Percentiles rank a stretch among this genome's conserved stretches.
Conservation (phyloP, 2,797 vertebrate species). For the Echiichthys vipera region DNA sequence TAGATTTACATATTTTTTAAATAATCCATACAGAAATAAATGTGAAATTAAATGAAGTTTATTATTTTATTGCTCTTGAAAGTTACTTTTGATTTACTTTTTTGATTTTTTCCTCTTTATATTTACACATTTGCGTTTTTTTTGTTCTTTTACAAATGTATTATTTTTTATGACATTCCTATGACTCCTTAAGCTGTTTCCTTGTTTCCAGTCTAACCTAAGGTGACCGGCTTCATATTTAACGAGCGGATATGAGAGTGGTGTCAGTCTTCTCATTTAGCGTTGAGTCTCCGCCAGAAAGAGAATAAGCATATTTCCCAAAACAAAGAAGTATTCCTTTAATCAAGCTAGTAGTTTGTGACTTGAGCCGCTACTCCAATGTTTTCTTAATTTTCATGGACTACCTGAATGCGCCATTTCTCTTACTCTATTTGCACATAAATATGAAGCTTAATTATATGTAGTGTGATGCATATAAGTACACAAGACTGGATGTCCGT, state of each 20-base stretch:
- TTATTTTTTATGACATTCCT: too few relatives aligned
- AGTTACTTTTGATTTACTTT: too few relatives aligned
- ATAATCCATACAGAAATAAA: too few relatives aligned
- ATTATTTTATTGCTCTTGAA: too few relatives aligned
- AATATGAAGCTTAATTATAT: constrained; percentile 53
- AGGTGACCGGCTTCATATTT: neutral
- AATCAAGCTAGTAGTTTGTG: neutral
- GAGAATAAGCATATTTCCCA: neutral
- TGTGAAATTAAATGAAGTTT: too few relatives aligned
- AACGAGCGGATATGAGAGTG: neutral
- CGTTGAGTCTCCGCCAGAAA: neutral
- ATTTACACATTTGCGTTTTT: too few relatives aligned
- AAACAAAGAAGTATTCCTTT: neutral
- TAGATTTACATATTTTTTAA: too few relatives aligned
- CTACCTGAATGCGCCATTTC: constrained; percentile 27
- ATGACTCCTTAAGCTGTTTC: neutral
- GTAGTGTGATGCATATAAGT: constrained; percentile 40
- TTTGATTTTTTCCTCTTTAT: too few relatives aligned
- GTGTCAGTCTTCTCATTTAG: neutral
- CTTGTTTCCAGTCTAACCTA: neutral
- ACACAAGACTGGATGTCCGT: constrained; percentile 29
- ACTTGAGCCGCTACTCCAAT: neutral
- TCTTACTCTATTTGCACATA: constrained; percentile 71
- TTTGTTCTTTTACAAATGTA: too few relatives aligned
- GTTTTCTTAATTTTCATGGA: constrained; percentile 1